Conservation (phyloP, 92 coral and sea anemone genomes). For the Paramuricea clavata region DNA sequence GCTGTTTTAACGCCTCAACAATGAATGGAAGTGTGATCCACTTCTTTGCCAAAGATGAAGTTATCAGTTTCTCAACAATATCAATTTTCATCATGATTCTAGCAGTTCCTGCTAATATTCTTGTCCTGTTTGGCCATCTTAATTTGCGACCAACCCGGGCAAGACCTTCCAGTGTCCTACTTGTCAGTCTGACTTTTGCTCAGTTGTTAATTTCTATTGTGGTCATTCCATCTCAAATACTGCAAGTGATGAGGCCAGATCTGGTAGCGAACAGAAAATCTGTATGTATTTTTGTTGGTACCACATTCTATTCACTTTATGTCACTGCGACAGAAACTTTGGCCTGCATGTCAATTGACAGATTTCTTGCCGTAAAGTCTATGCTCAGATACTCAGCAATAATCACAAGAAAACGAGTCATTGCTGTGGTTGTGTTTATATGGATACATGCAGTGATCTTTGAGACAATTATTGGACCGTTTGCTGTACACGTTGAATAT, state of each 20-base stretch:
- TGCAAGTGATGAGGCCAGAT: background rate
- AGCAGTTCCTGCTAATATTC: conserved; percentile 26
- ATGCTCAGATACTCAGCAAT: background rate
- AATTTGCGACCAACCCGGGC: conserved; percentile 11
- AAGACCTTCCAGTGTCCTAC: conserved; percentile 25
- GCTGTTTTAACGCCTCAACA: background rate
- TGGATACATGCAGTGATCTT: background rate
- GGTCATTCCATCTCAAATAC: background rate
- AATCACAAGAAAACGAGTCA: background rate
- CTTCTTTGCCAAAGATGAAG: background rate
- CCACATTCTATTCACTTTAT: background rate
- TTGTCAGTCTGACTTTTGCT: background rate
- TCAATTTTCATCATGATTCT: conserved; percentile 2
- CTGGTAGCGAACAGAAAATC: background rate
- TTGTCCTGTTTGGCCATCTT: conserved; percentile 16
- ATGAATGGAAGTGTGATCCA: conserved; percentile 21
- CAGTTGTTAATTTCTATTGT: background rate
- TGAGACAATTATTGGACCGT: background rate
- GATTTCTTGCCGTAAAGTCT: background rate
- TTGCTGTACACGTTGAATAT: background rate
- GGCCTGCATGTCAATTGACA: background rate
- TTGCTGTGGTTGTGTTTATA: background rate
- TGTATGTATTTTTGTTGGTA: background rate
- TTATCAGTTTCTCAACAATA: background rate
- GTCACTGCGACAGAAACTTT: background rate